These are phyloP conservation scores for Tenodera sinensis DNA, from an alignment of 2,888 invertebrate species.

Conservation along the genomic window DNA sequence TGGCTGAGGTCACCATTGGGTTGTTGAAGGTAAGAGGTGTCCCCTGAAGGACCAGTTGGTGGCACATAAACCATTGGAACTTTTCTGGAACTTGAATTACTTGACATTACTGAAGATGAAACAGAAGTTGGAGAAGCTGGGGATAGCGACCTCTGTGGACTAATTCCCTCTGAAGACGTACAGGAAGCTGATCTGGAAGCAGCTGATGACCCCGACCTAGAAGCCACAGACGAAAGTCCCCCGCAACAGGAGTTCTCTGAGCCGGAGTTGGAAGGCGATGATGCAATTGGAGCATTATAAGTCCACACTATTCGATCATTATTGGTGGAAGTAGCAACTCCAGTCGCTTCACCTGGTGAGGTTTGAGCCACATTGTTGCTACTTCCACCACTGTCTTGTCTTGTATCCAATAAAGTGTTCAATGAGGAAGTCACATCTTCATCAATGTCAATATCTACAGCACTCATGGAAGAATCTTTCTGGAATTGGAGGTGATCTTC, in stretches of 20 bases:
- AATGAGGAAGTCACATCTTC: slow-evolving; percentile 91
- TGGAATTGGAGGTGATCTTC: slow-evolving; percentile 87
- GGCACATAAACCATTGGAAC: slow-evolving; percentile 26
- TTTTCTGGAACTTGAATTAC: slow-evolving; percentile 43
- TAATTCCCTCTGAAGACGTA: slow-evolving; percentile 44
- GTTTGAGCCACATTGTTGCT: slow-evolving; percentile 13
- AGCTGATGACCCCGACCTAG: slow-evolving; percentile 20
- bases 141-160: slow-evolving; percentile 58
- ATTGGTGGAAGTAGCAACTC: background rate
- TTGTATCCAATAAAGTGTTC: slow-evolving; percentile 82
- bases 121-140: slow-evolving; percentile 82
- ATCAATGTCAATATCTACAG: slow-evolving; percentile 87
- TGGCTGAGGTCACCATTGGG: slow-evolving; percentile 67
- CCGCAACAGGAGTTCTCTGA: slow-evolving; percentile 54
- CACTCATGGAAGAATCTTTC: slow-evolving; percentile 73
- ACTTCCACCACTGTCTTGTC: slow-evolving; percentile 46
- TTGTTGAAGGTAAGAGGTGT: slow-evolving; percentile 41
- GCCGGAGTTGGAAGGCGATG: slow-evolving; percentile 47
- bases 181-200: slow-evolving; percentile 26
- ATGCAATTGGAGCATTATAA: slow-evolving; percentile 77
- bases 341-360: background rate
- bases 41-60: slow-evolving; percentile 38
- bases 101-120: slow-evolving; percentile 84
- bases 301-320: slow-evolving; percentile 80
- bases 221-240: slow-evolving; percentile 48